Base-by-base conservation (phyloP, 2,113 vertebrate genomes). In the Tupaia chinensis region DNA sequence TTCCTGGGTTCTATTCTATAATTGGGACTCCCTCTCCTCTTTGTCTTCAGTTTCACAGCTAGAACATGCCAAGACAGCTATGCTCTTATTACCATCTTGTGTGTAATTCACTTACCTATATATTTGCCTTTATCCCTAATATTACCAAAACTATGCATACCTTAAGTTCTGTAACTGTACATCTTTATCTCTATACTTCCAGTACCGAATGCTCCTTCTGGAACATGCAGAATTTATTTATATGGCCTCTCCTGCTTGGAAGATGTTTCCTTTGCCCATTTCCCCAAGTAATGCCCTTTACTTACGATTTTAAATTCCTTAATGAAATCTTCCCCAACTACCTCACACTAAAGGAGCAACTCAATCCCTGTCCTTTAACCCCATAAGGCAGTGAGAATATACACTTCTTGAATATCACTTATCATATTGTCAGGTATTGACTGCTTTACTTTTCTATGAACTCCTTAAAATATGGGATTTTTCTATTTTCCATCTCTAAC, bases 91-190 rank as follows among this genome's bases (percentile, higher is more conserved):
- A 84, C 11, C 16, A 32, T 22, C 61, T 25, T 53, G 7, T 44
- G 22, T 63, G 69, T 14, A 9, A 74, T 32, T 85, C 82, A 7
- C 65, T 70, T 65, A 65, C 14, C 54, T 17, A 27, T 60, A 58
- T 27, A 79, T 60, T 15, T 32, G 16, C 68, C 25, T 87, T 61
- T 94, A 78, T 83, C 44, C 23, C n/a, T 84, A 93, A 94, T 5
- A 20, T 85, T 76, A 66, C 27, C 65, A 88, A 83, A 76, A 74
- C 27, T 63, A 3, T 25, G 79, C 29, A 80, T 25, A 68, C 14
- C n/a, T 81, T 81, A 53, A 91, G 81, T 88, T 91, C 23, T 86
- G 23, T 93, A 93, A 72, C 32, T 78, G 15, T 77, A 5, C n/a
- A 56, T 77, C 7, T 80, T 91, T 95, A 34, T 23, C 16, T 87